These are phyloP conservation scores for Anadara kagoshimensis DNA, from an alignment of 1,140 invertebrate genomes.

Conservation along the genomic window DNA sequence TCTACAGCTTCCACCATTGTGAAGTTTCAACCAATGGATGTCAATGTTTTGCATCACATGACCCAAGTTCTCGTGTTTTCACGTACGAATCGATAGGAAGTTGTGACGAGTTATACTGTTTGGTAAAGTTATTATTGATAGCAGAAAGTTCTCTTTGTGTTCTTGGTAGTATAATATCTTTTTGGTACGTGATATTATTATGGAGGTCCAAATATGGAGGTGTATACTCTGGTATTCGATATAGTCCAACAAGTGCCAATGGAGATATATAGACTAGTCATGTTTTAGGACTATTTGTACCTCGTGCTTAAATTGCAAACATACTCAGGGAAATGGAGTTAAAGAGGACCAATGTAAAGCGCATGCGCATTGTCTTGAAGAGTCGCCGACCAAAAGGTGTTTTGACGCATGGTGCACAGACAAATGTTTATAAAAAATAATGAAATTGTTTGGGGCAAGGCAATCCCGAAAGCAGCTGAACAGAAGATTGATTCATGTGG, in stretches of 20 bases:
- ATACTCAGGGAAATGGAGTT: no score
- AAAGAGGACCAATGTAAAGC: no score
- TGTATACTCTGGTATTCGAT: constrained; percentile 41
- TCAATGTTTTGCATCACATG: constrained; percentile 22
- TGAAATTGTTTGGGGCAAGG: no score
- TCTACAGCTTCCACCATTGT: constrained; percentile 43
- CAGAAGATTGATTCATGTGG: no score
- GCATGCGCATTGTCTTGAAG: no score
- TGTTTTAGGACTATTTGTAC: no score
- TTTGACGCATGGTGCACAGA: no score
- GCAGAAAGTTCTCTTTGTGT: constrained; percentile 36
- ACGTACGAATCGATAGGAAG: constrained; percentile 19
- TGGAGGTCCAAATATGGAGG: constrained; percentile 46
- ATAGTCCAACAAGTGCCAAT: neutral
- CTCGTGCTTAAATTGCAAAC: no score
- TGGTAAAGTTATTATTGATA: constrained; percentile 41
- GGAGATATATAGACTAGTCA: no score
- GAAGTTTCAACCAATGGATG: constrained; percentile 14
- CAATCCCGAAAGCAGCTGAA: no score
- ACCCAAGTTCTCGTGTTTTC: constrained; percentile 11
- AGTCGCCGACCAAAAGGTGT: no score
- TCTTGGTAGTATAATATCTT: constrained; percentile 36
- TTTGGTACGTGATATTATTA: constrained; percentile 42
- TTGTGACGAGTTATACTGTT: constrained; percentile 33
- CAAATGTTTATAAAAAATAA: no score